These are phyloP conservation scores for Tetramorium bicarinatum DNA, from an alignment of 2,888 invertebrate species.

Conservation along the genomic window DNA sequence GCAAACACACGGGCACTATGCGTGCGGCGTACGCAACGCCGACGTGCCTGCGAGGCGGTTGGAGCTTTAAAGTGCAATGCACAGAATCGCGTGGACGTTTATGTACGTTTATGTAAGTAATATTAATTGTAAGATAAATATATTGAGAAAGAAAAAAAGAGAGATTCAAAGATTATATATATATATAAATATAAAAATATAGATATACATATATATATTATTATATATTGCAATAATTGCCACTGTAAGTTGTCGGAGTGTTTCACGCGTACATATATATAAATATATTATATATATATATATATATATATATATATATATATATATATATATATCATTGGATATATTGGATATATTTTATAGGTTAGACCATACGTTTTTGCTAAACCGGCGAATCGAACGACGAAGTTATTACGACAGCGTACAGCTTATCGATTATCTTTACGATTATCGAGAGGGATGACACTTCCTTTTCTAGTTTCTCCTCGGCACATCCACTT, in stretches of 20 bases:
- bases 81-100: slow-evolving; percentile 44
- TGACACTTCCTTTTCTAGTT: slow-evolving; percentile 1
- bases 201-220: slow-evolving; percentile 58
- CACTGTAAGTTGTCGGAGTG: slow-evolving; percentile 68
- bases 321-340: slow-evolving; percentile 56
- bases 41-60: slow-evolving; percentile 45
- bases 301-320: slow-evolving; percentile 56
- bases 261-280: slow-evolving; percentile 63
- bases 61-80: slow-evolving; percentile 46
- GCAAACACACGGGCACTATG: slow-evolving; percentile 17
- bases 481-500: slow-evolving; percentile 1
- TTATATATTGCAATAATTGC: slow-evolving; percentile 75
- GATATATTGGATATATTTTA: slow-evolving; percentile 67
- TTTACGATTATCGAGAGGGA: slow-evolving; percentile 26
- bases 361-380: slow-evolving; percentile 66
- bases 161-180: slow-evolving; percentile 68
- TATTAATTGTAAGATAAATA: slow-evolving; percentile 59
- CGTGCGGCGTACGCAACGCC: slow-evolving; percentile 16
- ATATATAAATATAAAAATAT: slow-evolving; percentile 55
- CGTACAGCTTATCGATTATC: slow-evolving; percentile 14
- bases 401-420: slow-evolving; percentile 49
- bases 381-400: slow-evolving; percentile 56
- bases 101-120: slow-evolving; percentile 57
- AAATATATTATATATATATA: slow-evolving; percentile 42
- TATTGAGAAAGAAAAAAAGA: slow-evolving; percentile 54